Conservation (phyloP, 2,888 invertebrate species). For the Tipula unca region DNA sequence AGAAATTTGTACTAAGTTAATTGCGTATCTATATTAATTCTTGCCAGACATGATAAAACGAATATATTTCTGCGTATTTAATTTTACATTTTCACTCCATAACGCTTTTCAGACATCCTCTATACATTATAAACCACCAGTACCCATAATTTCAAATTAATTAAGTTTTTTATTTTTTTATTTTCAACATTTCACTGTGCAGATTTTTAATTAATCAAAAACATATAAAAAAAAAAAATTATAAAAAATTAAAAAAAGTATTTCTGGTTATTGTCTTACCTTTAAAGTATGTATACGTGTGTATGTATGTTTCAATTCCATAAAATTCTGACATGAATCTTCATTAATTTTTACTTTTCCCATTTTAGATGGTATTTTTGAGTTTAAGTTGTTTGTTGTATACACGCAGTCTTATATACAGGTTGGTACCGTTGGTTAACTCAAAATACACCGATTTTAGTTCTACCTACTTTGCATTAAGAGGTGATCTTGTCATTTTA, state of each 20-base stretch:
- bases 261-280: not conserved
- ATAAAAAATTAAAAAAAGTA: not conserved
- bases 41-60: not conserved
- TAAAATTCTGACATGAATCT: slow-evolving; percentile 14
- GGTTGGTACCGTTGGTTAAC: too few species aligned
- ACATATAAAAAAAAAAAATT: not conserved
- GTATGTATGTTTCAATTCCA: not conserved
- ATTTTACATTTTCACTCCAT: not conserved
- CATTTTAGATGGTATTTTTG: not conserved
- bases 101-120: not conserved
- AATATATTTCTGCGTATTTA: not conserved
- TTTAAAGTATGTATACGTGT: not conserved
- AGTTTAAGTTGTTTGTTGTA: not conserved
- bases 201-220: not conserved
- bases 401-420: not conserved
- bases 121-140: not conserved
- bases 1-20: too few species aligned
- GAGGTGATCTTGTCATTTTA: too few species aligned
- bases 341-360: not conserved
- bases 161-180: not conserved
- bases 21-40: too few species aligned
- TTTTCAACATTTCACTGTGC: not conserved
- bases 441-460: too few species aligned
- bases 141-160: not conserved
- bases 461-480: too few species aligned